Conservation (phyloP, 2,888 invertebrate species). For the Argyresthia albistria region DNA sequence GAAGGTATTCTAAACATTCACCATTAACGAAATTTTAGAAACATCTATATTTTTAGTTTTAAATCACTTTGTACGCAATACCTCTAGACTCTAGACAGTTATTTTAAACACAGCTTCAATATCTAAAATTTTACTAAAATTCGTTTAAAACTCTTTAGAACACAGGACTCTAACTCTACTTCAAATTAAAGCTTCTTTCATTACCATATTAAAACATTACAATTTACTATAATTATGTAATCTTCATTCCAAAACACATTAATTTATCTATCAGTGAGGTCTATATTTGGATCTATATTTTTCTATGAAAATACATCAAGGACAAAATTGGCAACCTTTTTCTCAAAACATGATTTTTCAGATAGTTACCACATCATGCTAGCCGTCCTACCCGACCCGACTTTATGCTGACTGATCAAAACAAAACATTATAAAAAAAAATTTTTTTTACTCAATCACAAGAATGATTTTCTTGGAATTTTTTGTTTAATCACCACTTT, state of each 20-base stretch:
- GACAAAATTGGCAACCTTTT: conserved; percentile 16
- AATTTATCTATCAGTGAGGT: conserved; percentile 34
- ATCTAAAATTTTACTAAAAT: conserved; percentile 26
- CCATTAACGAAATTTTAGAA: not conserved
- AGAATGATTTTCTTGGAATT: too few species aligned
- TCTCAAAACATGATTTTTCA: too few species aligned
- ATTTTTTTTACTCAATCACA: too few species aligned
- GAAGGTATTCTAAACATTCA: not conserved
- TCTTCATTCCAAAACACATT: conserved; percentile 32
- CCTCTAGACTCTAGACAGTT: not conserved
- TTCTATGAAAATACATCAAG: conserved; percentile 17
- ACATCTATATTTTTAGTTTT: not conserved
- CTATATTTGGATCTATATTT: conserved; percentile 1
- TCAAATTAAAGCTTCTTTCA: conserved; percentile 67
- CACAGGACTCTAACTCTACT: conserved; percentile 61
- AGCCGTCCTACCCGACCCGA: too few species aligned
- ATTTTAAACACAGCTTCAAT: conserved; percentile 12
- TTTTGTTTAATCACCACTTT: too few species aligned
- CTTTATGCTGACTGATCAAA: too few species aligned
- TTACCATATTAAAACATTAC: conserved; percentile 53
- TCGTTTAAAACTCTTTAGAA: conserved; percentile 44
- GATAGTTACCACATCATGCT: too few species aligned
- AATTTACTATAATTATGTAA: conserved; percentile 19
- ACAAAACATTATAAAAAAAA: too few species aligned
- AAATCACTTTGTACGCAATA: conserved; percentile 4